phyloP scores from a whole-genome alignment of 2,888 invertebrate genomes.

The Adela reaumurella region DNA sequence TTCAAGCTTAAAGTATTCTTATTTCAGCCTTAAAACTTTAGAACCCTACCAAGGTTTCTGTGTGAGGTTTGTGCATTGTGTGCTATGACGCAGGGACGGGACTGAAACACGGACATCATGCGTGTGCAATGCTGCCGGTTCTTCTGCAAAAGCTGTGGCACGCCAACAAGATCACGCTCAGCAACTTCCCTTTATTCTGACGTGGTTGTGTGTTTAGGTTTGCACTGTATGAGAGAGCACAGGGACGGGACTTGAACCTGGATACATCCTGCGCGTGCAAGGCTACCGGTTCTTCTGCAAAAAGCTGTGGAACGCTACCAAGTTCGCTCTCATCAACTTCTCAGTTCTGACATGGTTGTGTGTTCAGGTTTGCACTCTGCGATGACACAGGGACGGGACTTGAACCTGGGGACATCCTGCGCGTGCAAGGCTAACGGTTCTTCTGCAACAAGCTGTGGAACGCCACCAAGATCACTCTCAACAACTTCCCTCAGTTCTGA shows the following conservation, averaged over 20 bases:
- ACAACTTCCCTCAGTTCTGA: conserved; percentile 64
- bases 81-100: too few relatives aligned
- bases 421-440: conserved; percentile 91
- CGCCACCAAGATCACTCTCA: conserved; percentile 88
- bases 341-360: too few relatives aligned
- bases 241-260: conserved; percentile 92
- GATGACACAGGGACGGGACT: conserved; percentile 85
- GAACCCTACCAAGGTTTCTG: too few relatives aligned
- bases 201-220: too few relatives aligned
- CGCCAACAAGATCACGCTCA: too few relatives aligned
- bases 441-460: conserved; percentile 99
- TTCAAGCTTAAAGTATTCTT: too few relatives aligned
- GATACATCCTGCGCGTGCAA: conserved; percentile 90
- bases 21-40: too few relatives aligned
- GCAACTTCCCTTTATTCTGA: too few relatives aligned
- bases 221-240: conserved; percentile 84
- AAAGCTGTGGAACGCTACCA: conserved; percentile 98
- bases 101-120: too few relatives aligned
- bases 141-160: too few relatives aligned
- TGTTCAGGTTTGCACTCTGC: conserved; percentile 79
- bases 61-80: too few relatives aligned
- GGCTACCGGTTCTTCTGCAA: conserved; percentile 97
- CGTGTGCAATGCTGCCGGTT: too few relatives aligned
- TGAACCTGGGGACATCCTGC: conserved; percentile 94
- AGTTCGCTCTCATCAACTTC: conserved; percentile 81